These are phyloP conservation scores for Apaloderma vittatum DNA, from an alignment of 2,113 vertebrate genomes.

Conservation along the genomic window DNA sequence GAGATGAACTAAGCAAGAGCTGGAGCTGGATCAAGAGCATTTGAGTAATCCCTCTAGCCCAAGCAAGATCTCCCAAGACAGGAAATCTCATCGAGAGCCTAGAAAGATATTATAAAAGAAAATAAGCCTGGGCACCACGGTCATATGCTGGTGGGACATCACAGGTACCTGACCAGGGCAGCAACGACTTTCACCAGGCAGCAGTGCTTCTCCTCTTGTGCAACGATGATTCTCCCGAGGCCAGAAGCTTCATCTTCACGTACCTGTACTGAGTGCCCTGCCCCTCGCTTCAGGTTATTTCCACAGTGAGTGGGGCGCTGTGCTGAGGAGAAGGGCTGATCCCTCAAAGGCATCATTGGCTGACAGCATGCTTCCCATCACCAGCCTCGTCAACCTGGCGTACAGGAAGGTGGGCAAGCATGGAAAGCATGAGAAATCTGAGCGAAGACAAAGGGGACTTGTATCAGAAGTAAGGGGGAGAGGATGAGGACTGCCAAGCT, in stretches of 20 bases:
- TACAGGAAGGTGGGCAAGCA: not conserved
- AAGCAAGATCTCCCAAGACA: conserved; percentile 6
- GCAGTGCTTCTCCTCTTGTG: not conserved
- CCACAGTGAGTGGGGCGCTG: not conserved
- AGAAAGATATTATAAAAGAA: not conserved
- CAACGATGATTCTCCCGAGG: not conserved
- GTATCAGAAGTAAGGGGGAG: not conserved
- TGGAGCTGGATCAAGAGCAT: conserved; percentile 30
- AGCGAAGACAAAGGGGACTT: not conserved
- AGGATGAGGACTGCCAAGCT: conserved; percentile 50
- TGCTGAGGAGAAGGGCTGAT: not conserved
- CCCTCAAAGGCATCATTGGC: not conserved
- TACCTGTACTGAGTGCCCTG: not conserved
- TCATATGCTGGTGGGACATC: not conserved
- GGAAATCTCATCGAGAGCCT: not conserved
- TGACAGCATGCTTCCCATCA: no score
- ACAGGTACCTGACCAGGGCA: not conserved
- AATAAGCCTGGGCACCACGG: not conserved
- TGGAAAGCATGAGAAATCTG: not conserved
- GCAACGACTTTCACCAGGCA: not conserved
- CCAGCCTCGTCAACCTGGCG: not conserved
- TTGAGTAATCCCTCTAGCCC: conserved; percentile 11
- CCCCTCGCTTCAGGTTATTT: not conserved
- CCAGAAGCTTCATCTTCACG: not conserved
- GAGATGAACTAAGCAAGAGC: not conserved